phyloP scores from a whole-genome alignment of 2,113 vertebrate genomes.

The Gila orcuttii region DNA sequence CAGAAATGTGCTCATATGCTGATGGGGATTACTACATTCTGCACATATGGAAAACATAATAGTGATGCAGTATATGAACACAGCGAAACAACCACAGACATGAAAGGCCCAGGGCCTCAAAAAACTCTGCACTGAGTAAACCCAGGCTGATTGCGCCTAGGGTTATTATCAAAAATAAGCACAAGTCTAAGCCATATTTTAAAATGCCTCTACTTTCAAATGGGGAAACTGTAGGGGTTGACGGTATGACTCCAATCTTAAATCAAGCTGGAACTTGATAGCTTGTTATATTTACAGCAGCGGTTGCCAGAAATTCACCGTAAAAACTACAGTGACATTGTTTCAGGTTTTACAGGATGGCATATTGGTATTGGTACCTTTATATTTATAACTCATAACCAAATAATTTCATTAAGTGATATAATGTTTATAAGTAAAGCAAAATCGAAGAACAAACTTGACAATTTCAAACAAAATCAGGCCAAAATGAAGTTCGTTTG shows the following conservation, averaged over 20 bases:
- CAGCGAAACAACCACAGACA: neutral
- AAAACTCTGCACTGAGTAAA: neutral
- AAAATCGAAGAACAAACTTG: too few relatives aligned
- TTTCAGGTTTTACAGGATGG: too few relatives aligned
- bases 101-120: neutral
- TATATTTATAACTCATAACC: too few relatives aligned
- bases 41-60: neutral
- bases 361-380: too few relatives aligned
- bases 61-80: neutral
- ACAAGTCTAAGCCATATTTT: neutral
- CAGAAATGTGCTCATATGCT: conserved; percentile 10
- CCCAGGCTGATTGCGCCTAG: neutral
- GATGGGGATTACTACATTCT: neutral
- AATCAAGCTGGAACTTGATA: neutral
- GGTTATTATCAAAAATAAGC: neutral
- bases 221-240: neutral
- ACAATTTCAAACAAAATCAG: too few relatives aligned
- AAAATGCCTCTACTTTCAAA: neutral
- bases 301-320: neutral
- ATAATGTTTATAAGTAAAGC: too few relatives aligned
- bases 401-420: too few relatives aligned
- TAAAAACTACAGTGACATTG: too few relatives aligned
- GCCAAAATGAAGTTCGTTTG: too few relatives aligned
- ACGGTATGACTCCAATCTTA: neutral
- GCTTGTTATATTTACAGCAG: neutral